Evolutionary conservation across 2,113 vertebrate genomes (phyloP), one percentile per base, ranked within the genome.

Genomic region (Neolamprologus longior): DNA sequence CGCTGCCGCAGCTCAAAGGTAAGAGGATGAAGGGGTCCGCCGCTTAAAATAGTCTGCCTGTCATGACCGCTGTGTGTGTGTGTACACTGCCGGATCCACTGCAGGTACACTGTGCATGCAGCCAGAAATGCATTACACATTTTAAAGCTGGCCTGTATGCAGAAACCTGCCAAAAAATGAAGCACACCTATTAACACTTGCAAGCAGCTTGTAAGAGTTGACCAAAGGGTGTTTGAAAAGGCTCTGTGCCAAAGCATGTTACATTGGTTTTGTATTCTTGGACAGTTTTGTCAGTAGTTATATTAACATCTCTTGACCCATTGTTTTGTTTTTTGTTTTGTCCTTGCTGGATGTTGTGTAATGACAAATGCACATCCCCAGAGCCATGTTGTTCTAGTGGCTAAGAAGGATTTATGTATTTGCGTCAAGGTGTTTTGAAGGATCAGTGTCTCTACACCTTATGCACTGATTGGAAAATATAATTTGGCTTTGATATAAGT

Each of bases 1-100:
- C 97, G 73, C 95, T 99, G 92, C 98, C 99, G 42, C 98, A 97
- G 93, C 98, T 99, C 94, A 98, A 97, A 98, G 98, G 99, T 92
- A 93, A 94, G 92, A 91, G 91, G 94, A 91, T 92, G 90, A 90
- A 55, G 61, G 83, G 80, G 76, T 86, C 85, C 68, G 82, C 66
- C 13, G 68, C 57, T 86, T 90, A 87, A 93, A 92, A 91, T 87
- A 91, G 89, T 17, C 73, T 52, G 73, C 26, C 54, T 45, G 52
- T 24, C 28, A 68, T 35, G 57, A 80, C 87, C 55, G 11, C 15
- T 50, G 78, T 80, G 37, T 66, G 61, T 73, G 37, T 66, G 31
- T 76, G 53, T 80, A 47, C 52, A 71, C 40, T 52, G 80, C 37
- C 61, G 21, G 52, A 84, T 80, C 19, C 58, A 37, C 45, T 68